Evolutionary conservation across 35 echinoderm and acorn worm genomes (phyloP).

Genomic region (Acanthaster planci): DNA sequence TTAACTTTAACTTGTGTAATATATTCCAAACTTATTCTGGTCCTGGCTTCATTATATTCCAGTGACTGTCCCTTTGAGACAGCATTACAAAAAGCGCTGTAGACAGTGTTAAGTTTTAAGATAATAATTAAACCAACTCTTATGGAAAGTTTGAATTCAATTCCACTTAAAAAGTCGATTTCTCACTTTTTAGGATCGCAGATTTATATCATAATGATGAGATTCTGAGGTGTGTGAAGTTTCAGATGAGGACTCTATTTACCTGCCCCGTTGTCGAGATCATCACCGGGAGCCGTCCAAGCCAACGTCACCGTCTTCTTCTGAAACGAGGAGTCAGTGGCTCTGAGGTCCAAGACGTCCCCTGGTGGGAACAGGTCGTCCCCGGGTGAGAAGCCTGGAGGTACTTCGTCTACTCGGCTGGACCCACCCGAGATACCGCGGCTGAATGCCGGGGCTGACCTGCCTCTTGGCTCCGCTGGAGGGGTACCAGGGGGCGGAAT

Average conservation of each 20-base stretch:
- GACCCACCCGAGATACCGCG: conserved; percentile 54
- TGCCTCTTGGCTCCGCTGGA: conserved; percentile 25
- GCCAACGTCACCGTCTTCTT: conserved; percentile 26
- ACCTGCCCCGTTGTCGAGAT: conserved; percentile 68
- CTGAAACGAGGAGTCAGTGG: conserved; percentile 14
- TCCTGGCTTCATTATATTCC: no score
- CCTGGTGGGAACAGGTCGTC: conserved; percentile 59
- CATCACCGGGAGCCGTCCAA: conserved; percentile 70
- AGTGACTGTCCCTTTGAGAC: no score
- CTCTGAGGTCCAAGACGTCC: conserved; percentile 58
- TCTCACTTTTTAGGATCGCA: no score
- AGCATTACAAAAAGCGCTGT: no score
- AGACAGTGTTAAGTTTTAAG: no score
- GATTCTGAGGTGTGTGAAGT: no score
- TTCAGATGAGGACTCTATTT: neutral
- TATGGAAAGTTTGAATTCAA: no score
- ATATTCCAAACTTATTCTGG: no score
- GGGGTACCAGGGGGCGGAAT: neutral
- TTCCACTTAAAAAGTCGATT: no score
- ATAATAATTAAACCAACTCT: no score
- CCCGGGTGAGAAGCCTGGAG: neutral
- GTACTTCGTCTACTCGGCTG: conserved; percentile 21
- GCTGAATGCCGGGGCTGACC: conserved; percentile 6
- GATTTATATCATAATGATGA: no score
- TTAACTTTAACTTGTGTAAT: no score